Evolutionary conservation across 2,113 vertebrate species (phyloP).

Genomic region (Solea solea): DNA sequence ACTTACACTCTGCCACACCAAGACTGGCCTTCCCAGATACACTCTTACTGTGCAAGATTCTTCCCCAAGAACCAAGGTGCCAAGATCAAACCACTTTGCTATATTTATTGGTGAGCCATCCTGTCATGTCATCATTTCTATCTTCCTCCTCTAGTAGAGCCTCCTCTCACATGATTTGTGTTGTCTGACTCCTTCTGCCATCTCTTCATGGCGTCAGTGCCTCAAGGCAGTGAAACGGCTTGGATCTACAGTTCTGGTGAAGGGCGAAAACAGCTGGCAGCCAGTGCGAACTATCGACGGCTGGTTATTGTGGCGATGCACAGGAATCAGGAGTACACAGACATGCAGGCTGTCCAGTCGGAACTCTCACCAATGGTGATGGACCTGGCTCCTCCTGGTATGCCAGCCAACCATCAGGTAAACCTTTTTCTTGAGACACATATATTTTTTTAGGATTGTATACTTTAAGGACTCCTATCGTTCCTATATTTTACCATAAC

Average conservation of each 20-base stretch:
- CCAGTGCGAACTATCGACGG: slow-evolving; percentile 88
- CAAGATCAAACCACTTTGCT: slow-evolving; percentile 88
- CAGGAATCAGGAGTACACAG: slow-evolving; percentile 89
- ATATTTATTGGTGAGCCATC: slow-evolving; percentile 94
- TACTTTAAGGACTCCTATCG: too few relatives aligned
- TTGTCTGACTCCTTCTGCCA: not conserved
- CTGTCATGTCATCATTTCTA: not conserved
- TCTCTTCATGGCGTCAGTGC: slow-evolving; percentile 81
- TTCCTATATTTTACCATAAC: not conserved
- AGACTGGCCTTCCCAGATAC: slow-evolving; percentile 87
- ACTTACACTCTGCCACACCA: slow-evolving; percentile 86
- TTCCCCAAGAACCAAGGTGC: slow-evolving; percentile 81
- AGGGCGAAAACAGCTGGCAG: slow-evolving; percentile 88
- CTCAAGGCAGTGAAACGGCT: slow-evolving; percentile 93
- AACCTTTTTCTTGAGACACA: not conserved
- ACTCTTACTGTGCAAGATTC: slow-evolving; percentile 91
- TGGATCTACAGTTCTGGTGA: slow-evolving; percentile 94
- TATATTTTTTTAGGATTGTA: not conserved
- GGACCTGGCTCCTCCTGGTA: slow-evolving; percentile 90
- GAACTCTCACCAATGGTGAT: slow-evolving; percentile 94
- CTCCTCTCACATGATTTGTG: not conserved
- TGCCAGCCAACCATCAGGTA: slow-evolving; percentile 92
- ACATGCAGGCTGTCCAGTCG: slow-evolving; percentile 90
- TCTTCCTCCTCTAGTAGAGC: not conserved
- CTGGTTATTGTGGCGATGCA: slow-evolving; percentile 90